Conservation (phyloP, 2,888 invertebrate genomes). For the Exephanes ischioxanthus region DNA sequence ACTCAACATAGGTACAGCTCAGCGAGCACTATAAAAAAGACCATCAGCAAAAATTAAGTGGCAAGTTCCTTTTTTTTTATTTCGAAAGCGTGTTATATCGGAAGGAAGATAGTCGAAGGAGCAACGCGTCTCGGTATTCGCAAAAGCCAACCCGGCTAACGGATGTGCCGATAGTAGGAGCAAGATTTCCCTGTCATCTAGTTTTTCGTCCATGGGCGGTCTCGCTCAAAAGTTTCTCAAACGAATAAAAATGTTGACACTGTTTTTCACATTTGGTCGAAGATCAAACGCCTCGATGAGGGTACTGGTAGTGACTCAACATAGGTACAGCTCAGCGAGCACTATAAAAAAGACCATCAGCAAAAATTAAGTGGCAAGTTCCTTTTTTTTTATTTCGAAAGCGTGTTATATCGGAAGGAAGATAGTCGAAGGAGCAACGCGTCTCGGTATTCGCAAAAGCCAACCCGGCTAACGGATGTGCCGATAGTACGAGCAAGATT, state of each 20-base stretch:
- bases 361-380: background rate
- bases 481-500: slow-evolving; percentile 15
- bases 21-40: background rate
- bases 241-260: too few relatives aligned
- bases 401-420: slow-evolving; percentile 15
- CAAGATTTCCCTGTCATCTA: slow-evolving; percentile 15
- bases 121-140: slow-evolving; percentile 8
- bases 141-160: background rate
- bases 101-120: slow-evolving; percentile 3
- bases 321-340: too few relatives aligned
- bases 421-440: background rate
- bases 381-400: slow-evolving; percentile 1
- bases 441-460: slow-evolving; percentile 1
- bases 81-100: background rate
- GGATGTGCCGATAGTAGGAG: background rate
- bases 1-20: background rate
- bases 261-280: too few relatives aligned
- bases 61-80: background rate
- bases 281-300: too few relatives aligned
- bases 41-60: too few relatives aligned
- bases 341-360: background rate
- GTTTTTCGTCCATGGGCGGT: too few relatives aligned
- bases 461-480: background rate
- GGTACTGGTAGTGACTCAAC: too few relatives aligned
- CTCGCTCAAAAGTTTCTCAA: too few relatives aligned